phyloP scores from a whole-genome alignment of 1,140 invertebrate species.

The Musca vetustissima region DNA sequence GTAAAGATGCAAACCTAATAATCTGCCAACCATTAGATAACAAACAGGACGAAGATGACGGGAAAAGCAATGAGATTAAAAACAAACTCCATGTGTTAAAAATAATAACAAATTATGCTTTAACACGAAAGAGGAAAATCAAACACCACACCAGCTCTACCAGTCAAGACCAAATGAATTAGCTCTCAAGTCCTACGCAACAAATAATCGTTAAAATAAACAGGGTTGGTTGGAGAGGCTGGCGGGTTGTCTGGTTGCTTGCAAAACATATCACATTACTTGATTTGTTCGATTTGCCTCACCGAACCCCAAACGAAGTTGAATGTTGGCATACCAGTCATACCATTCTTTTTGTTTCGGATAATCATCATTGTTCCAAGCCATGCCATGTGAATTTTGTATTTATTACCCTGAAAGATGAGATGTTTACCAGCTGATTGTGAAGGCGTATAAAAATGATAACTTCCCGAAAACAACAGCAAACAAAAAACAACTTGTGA shows the following conservation, averaged over 20 bases:
- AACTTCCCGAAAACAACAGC: neutral
- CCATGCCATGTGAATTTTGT: neutral
- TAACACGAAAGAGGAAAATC: conserved; percentile 10
- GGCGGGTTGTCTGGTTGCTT: neutral
- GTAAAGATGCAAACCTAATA: no score
- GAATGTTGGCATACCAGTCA: neutral
- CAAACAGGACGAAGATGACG: no score
- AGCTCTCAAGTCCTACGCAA: conserved; percentile 6
- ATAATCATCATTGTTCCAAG: neutral
- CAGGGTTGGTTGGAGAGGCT: neutral
- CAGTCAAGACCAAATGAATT: neutral
- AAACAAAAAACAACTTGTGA: neutral
- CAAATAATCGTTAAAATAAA: neutral
- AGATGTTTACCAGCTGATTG: conserved; percentile 11
- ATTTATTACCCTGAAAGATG: neutral
- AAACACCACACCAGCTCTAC: neutral
- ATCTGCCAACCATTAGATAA: no score
- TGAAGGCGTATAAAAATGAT: conserved; percentile 22
- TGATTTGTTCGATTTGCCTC: neutral
- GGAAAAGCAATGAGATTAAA: no score
- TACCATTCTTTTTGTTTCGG: neutral
- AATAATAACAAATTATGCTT: conserved; percentile 19
- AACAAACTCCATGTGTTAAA: neutral
- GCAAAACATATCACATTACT: conserved; percentile 19
- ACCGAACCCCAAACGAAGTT: neutral